These are phyloP conservation scores for Antennarius striatus DNA, from an alignment of 2,113 vertebrate species.

Conservation along the genomic window DNA sequence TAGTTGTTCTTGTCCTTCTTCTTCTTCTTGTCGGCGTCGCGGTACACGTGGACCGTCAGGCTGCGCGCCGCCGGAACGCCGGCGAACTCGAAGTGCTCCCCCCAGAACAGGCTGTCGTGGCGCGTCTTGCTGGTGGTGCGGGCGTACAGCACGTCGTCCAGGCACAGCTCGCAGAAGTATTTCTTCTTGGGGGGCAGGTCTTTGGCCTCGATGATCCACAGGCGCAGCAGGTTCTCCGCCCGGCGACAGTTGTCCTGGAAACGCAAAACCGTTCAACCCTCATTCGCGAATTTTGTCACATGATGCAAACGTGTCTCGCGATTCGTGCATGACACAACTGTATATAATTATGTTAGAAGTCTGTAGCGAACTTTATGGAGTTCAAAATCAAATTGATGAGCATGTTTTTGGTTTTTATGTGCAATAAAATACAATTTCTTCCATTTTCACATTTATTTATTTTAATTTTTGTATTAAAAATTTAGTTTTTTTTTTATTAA, in stretches of 20 bases:
- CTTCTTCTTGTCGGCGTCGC: slow-evolving; percentile 93
- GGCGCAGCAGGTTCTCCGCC: slow-evolving; percentile 89
- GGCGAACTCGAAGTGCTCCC: slow-evolving; percentile 94
- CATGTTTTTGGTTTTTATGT: too few relatives aligned
- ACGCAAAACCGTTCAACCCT: background rate
- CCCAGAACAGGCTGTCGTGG: slow-evolving; percentile 95
- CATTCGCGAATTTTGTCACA: too few relatives aligned
- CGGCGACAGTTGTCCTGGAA: slow-evolving; percentile 91
- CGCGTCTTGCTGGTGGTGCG: slow-evolving; percentile 96
- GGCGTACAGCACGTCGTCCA: slow-evolving; percentile 94
- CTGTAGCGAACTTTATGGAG: too few relatives aligned
- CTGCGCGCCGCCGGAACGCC: slow-evolving; percentile 85
- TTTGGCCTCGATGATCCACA: slow-evolving; percentile 99
- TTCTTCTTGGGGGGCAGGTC: slow-evolving; percentile 95
- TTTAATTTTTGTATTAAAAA: too few relatives aligned
- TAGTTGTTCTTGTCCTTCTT: slow-evolving; percentile 99
- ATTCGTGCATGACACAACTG: too few relatives aligned
- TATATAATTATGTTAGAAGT: too few relatives aligned
- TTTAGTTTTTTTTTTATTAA: too few relatives aligned
- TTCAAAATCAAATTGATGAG: too few relatives aligned
- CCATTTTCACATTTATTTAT: too few relatives aligned
- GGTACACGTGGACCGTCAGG: slow-evolving; percentile 96
- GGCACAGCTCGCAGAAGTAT: slow-evolving; percentile 97
- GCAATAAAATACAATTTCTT: too few relatives aligned
- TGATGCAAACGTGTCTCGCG: too few relatives aligned